These are phyloP conservation scores for Characodon lateralis DNA, from an alignment of 2,797 vertebrate species.

Conservation along the genomic window DNA sequence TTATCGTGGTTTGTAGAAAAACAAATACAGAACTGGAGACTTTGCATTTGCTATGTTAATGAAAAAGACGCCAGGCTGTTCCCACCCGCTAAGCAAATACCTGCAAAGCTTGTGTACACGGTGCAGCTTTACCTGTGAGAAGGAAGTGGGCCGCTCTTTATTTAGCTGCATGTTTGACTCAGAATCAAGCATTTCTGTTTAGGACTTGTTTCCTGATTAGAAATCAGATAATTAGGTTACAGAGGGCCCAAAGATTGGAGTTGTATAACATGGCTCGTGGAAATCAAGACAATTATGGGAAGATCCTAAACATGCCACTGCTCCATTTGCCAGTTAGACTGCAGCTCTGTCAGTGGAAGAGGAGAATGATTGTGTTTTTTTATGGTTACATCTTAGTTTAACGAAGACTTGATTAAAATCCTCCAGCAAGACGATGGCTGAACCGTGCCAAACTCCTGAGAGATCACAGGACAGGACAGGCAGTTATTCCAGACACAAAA, in stretches of 20 bases:
- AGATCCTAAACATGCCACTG: constrained; percentile 29
- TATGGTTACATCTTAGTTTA: constrained; percentile 16
- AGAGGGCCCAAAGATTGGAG: background rate
- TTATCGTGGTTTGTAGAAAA: background rate
- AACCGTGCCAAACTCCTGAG: constrained; percentile 12
- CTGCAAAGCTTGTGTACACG: background rate
- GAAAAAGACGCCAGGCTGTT: background rate
- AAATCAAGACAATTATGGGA: constrained; percentile 30
- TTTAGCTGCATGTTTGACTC: too few relatives aligned
- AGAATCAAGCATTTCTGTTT: too few relatives aligned
- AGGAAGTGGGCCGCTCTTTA: background rate
- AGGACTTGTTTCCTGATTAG: constrained; percentile 7
- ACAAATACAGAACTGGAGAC: background rate
- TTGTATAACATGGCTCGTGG: constrained; percentile 30
- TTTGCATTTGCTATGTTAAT: constrained; percentile 3
- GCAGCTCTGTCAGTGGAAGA: background rate
- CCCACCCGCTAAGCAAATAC: constrained; percentile 59
- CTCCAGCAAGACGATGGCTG: constrained; percentile 28
- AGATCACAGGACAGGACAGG: constrained; percentile 30
- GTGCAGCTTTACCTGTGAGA: background rate
- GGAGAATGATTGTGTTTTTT: background rate
- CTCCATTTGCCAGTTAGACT: background rate
- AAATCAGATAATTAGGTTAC: too few relatives aligned
- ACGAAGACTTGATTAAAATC: constrained; percentile 27
- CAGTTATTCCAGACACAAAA: background rate